Evolutionary conservation across 2,888 invertebrate species (phyloP), one percentile per base, ranked within the genome.

Genomic region (Odontocolon sp.): DNA sequence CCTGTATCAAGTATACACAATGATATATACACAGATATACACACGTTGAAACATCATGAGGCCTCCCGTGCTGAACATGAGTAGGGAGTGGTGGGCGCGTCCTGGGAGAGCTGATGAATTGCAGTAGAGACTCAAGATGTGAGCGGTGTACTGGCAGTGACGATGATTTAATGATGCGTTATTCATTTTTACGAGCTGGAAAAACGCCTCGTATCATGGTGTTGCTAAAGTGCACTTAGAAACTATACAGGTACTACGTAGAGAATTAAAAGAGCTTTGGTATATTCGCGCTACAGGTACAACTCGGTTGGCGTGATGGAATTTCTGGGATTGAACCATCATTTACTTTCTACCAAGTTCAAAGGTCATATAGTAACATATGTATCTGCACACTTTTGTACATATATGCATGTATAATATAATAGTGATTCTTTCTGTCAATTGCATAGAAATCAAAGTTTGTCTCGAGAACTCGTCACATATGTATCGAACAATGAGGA

Each of bases 131-230:
- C 69, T 63, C 42, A 54, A 59, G 64, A 74, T 74, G 74, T 47
- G 61, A 50, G 18, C 56, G 42, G 23, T 26, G 31, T 63, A 31
- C 63, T 56, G 68, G 74, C 74, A 68, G 45, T 68, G 74, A 74
- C 74, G 74, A 79, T 76, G 78, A 78, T 79, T 81, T 81, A 81
- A 81, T 81, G 79, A 80, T 72, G 71, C 72, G 77, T 74, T 78
- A 80, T 80, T 80, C 80, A 81, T 80, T 81, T 81, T 80, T 81
- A 79, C 74, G 80, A 80, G 78, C 38, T 73, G 45, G 68, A 47
- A 63, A 73, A 63, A 42, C 42, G 59, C 54, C 33, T 42, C 54
- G 45, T 9, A 38, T 11, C 28, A 8, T 16, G 18, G 56, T 26
- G 38, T 47, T 18, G 61, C 52, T 59, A 45, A 38, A 73, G 45